phyloP scores from a whole-genome alignment of 2,797 vertebrate species.

The Odontamblyopus lacepedii region DNA sequence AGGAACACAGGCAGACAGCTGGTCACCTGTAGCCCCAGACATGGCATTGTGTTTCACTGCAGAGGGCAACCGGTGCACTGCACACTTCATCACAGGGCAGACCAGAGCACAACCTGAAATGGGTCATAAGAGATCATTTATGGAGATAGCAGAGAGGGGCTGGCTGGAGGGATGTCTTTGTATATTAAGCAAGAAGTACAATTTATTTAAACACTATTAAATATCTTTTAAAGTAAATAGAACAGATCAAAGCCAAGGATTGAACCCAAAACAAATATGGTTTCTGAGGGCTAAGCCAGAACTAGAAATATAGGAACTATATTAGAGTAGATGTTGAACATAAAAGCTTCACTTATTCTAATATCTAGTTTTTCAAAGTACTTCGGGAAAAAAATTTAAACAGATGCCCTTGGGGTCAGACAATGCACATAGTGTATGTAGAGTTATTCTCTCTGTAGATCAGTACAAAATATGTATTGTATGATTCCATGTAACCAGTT shows the following conservation, averaged over 20 bases:
- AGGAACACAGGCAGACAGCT: constrained; percentile 77
- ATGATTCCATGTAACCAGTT: background rate
- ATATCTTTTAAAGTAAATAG: background rate
- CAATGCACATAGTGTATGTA: no score
- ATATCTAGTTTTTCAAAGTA: background rate
- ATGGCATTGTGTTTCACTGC: constrained; percentile 73
- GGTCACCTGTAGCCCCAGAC: constrained; percentile 80
- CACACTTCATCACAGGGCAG: constrained; percentile 49
- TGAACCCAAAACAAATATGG: background rate
- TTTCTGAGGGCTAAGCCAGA: background rate
- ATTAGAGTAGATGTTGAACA: no score
- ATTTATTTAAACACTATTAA: background rate
- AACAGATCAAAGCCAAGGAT: background rate
- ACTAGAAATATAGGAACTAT: no score
- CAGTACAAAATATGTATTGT: background rate
- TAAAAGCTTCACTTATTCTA: no score
- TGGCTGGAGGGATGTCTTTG: constrained; percentile 3
- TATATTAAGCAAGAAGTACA: background rate
- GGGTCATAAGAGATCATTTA: constrained; percentile 27
- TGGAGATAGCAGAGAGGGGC: background rate
- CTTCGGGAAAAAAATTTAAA: no score
- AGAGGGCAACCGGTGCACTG: constrained; percentile 63
- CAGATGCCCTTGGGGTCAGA: no score
- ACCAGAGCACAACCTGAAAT: constrained; percentile 36
- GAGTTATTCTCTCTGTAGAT: background rate